Evolutionary conservation across 2,797 vertebrate species (phyloP), one percentile per base, ranked within the genome.

Genomic region (Sphaeramia orbicularis): DNA sequence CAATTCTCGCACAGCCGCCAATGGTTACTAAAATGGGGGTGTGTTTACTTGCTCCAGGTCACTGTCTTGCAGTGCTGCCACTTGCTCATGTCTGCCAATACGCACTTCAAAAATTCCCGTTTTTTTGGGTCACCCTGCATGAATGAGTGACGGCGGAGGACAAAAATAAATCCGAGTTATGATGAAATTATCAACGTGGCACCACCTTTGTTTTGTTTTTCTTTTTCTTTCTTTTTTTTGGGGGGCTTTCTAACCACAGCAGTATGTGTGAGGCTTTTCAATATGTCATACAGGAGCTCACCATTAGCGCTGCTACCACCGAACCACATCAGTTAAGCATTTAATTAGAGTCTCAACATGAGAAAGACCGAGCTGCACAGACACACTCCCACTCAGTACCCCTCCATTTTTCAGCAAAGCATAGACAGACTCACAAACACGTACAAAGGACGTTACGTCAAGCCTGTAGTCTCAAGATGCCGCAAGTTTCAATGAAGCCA

Each of bases 311-410:
- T 53, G 52, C 55, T 71, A 54, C 63, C 71, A 60, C 42, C 65
- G 69, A 78, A 64, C 56, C 53, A 16, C 21, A 52, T 30, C 38
- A 52, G 80, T 87, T 81, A 70, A 80, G 80, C 76, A 70, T 78
- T 81, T 86, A 84, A 87, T 88, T 90, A 82, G 47, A 74, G 76
- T 64, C 58, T 62, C 51, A 76, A 55, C 71, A 72, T 69, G 27
- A 75, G 47, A 47, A 48, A 54, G 21, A 69, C 52, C 15, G 59
- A 82, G 53, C 48, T 61, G 72, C 57, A 47, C 47, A 54, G 19
- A 71, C 36, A 15, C 35, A 64, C 21, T 58, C 41, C 30, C 42
- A 60, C 58, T 61, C 52, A 37, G 48, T 60, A 61, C 36, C 53
- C 38, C 13, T 27, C 6, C 8, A 3, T 51, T 55, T 42, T 56